Conservation (phyloP, 2,888 invertebrate genomes). For the Morinoia aosen region DNA sequence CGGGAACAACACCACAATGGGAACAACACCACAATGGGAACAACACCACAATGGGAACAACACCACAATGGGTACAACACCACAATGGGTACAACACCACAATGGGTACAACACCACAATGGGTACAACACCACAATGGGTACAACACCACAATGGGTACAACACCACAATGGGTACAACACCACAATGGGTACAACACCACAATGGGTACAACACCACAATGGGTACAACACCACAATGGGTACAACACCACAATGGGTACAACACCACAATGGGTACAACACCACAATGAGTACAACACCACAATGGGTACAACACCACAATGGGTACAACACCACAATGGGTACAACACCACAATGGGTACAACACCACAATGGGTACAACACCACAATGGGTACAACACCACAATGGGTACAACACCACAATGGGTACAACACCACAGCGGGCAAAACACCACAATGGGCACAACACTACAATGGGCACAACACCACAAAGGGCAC, state of each 20-base stretch:
- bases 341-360: not conserved
- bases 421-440: conserved; percentile 35
- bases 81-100: too few relatives aligned
- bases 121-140: not conserved
- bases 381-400: not conserved
- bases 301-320: not conserved
- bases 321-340: not conserved
- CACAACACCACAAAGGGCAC: not conserved
- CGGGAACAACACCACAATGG: not conserved
- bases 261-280: not conserved
- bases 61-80: not conserved
- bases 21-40: not conserved
- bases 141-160: not conserved
- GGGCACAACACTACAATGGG: not conserved
- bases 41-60: not conserved
- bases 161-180: not conserved
- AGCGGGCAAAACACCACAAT: conserved; percentile 56
- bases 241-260: not conserved
- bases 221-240: not conserved
- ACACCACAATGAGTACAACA: not conserved
- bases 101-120: not conserved
- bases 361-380: not conserved
- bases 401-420: not conserved
- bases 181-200: not conserved
- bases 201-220: not conserved